Evolutionary conservation across 2,797 vertebrate genomes (phyloP).

Genomic region (Chiroxiphia lanceolata): DNA sequence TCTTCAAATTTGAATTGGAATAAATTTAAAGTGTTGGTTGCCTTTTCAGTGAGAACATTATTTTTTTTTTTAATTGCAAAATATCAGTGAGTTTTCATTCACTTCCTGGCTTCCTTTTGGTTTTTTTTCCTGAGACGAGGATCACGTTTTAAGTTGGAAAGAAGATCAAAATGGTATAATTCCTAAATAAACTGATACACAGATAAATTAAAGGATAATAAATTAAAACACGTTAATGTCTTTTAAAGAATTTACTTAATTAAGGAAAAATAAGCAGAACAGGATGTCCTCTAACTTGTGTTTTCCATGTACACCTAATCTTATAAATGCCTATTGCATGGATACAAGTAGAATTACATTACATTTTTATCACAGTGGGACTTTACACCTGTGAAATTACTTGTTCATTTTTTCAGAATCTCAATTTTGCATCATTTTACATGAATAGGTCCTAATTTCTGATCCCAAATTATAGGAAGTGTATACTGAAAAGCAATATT

Average conservation of each 20-base stretch:
- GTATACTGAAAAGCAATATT: neutral
- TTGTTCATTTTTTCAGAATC: neutral
- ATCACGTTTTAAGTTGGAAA: neutral
- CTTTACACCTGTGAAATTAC: neutral
- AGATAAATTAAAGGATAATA: neutral
- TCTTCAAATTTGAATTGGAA: neutral
- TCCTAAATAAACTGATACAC: neutral
- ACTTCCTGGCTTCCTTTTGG: neutral
- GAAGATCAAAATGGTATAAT: neutral
- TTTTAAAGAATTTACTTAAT: neutral
- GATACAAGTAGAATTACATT: neutral
- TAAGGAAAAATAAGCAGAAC: neutral
- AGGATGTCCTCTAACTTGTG: neutral
- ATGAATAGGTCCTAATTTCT: neutral
- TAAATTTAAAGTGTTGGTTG: neutral
- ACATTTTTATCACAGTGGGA: neutral
- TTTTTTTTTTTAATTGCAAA: neutral
- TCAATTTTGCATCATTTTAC: neutral
- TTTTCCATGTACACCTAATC: neutral
- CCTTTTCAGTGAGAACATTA: neutral
- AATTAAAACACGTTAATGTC: neutral
- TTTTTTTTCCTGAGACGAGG: neutral
- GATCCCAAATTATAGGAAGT: neutral
- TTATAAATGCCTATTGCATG: neutral
- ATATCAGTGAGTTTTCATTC: neutral